Conservation (phyloP, 2,113 vertebrate genomes). For the Trogon surrucura region DNA sequence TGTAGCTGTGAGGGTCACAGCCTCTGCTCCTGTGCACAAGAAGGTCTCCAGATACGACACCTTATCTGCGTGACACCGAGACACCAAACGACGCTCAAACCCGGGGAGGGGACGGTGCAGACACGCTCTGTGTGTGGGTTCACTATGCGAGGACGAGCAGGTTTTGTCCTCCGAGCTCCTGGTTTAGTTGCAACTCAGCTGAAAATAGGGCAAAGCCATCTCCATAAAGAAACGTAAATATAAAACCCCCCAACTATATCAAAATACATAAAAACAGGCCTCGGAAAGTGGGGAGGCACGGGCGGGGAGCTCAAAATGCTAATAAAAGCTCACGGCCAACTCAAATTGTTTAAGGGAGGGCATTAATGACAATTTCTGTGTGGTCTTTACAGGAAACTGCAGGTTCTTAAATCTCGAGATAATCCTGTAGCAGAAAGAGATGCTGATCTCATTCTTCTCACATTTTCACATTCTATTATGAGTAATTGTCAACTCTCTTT, state of each 20-base stretch:
- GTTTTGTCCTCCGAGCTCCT: not conserved
- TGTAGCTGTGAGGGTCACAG: not conserved
- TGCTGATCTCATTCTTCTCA: slow-evolving; percentile 45
- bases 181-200: not conserved
- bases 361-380: not conserved
- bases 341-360: not conserved
- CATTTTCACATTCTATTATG: slow-evolving; percentile 22
- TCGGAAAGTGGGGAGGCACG: not conserved
- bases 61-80: accelerated
- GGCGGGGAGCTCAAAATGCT: not conserved
- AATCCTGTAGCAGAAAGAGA: slow-evolving; percentile 3
- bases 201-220: not conserved
- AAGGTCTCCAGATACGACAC: not conserved
- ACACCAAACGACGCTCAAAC: accelerated
- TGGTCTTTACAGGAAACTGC: slow-evolving; percentile 48
- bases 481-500: not conserved
- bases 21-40: not conserved
- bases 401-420: not conserved
- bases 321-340: not conserved
- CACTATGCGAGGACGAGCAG: accelerated
- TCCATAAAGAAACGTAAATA: not conserved
- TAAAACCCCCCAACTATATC: not conserved
- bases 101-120: accelerated
- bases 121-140: not conserved
- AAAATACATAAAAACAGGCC: not conserved